phyloP scores from a whole-genome alignment of 2,888 invertebrate species.

The Luperina nickerlii region DNA sequence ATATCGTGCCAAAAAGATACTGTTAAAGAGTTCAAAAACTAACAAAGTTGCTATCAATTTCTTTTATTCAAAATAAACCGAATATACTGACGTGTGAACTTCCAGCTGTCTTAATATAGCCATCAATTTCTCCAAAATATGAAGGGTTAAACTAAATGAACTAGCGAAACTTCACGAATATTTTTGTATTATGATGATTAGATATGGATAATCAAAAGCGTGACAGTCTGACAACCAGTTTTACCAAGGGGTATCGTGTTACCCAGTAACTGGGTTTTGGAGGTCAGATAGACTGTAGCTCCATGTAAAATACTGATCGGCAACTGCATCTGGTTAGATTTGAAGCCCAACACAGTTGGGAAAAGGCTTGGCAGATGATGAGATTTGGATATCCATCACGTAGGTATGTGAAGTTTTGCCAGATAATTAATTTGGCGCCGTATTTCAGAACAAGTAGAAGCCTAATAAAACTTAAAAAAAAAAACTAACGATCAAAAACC shows the following conservation, averaged over 20 bases:
- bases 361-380: neutral
- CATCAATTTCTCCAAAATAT: neutral
- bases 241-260: neutral
- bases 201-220: neutral
- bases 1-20: neutral
- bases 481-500: neutral
- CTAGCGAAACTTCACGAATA: neutral
- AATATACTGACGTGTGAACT: neutral
- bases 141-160: neutral
- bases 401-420: neutral
- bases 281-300: neutral
- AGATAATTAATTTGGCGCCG: neutral
- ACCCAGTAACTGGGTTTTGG: neutral
- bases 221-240: neutral
- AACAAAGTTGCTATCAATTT: neutral
- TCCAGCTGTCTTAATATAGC: neutral
- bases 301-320: neutral
- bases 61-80: no score
- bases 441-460: neutral
- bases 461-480: neutral
- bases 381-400: neutral
- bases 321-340: neutral
- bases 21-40: neutral
- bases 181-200: neutral
- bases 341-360: neutral